Conservation (phyloP, 1,140 invertebrate species). For the Drosophila mayri region DNA sequence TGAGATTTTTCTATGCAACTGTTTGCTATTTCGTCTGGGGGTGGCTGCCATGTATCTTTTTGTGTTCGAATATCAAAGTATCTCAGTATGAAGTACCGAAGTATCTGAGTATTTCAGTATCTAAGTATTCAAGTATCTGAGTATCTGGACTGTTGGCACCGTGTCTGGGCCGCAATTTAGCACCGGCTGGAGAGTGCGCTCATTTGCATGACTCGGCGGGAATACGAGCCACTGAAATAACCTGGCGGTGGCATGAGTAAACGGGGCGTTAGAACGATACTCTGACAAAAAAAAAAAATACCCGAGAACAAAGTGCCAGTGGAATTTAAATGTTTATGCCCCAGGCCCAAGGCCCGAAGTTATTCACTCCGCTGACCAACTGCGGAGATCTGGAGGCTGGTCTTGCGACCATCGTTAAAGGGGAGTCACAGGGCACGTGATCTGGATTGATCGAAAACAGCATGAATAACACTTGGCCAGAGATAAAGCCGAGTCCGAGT, state of each 20-base stretch:
- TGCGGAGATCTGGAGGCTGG: conserved; percentile 29
- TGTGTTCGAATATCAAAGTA: conserved; percentile 1
- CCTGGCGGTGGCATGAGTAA: conserved; percentile 54
- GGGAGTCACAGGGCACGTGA: conserved; percentile 49
- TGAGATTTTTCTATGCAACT: conserved; percentile 34
- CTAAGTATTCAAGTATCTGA: too few relatives aligned
- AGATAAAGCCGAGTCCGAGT: conserved; percentile 31
- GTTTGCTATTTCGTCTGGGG: conserved; percentile 34
- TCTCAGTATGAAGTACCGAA: conserved; percentile 4
- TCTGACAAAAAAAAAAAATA: conserved; percentile 30
- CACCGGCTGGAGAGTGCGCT: conserved; percentile 53
- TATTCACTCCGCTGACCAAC: conserved; percentile 32
- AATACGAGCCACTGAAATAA: conserved; percentile 58
- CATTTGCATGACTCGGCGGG: conserved; percentile 73
- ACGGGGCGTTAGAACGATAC: conserved; percentile 30
- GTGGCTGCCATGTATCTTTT: conserved; percentile 12
- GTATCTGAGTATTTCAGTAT: conserved; percentile 3
- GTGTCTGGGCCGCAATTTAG: conserved; percentile 25
- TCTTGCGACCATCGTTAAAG: conserved; percentile 21
- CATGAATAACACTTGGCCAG: conserved; percentile 30
- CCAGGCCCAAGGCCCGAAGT: background rate
- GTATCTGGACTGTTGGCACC: conserved; percentile 2
- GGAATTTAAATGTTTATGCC: conserved; percentile 35
- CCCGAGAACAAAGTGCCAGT: conserved; percentile 38
- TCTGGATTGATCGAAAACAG: conserved; percentile 34